Evolutionary conservation across 2,113 vertebrate species (phyloP), one percentile per base, ranked within the genome.

Genomic region (Ophthalmolycus amberensis): DNA sequence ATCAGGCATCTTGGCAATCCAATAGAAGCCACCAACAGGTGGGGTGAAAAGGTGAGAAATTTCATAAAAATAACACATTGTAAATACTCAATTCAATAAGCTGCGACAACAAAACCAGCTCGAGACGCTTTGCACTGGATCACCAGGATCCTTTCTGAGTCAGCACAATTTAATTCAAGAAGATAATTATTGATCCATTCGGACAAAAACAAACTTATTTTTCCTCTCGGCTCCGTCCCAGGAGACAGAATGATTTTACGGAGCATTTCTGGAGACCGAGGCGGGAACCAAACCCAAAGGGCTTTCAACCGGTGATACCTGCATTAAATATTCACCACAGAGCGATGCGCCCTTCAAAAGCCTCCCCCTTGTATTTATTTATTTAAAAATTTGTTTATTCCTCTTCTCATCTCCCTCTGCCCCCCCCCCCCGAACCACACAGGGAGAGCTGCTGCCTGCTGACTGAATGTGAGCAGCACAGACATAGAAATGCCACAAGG

Each of bases 301-400:
- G 77, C 37, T 88, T 86, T 75, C 56, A 73, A 81, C 69, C 6
- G n/a, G 84, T 82, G 85, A 87, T 92, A 89, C 90, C 87, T 84
- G 76, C 85, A 92, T 94, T 86, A 93, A 94, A 93, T 85, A 93
- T 93, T 90, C 82, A 93, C 79, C 70, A 88, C 58, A 44, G 67
- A 89, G 92, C 87, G 74, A 66, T 48, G 80, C 75, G 71, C 87
- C 87, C 92, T 93, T 94, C 93, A 93, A 89, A 92, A 91, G 88
- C 76, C 66, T 77, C 75, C 89, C 88, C 84, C 79, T 74, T 80
- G 71, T 79, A 86, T 89, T 92, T 93, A 92, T 93, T 93, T 93
- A 93, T 93, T 92, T 89, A 83, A 92, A 92, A 94, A 89, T 79
- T 1, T 92, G 91, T 93, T 94, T 92, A 93, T 93, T 91, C 82